Percentiles rank a stretch among this genome's conserved stretches.
These are phyloP conservation scores for Papilio polytes DNA, from an alignment of 1,140 invertebrate genomes.

Conservation along the genomic window DNA sequence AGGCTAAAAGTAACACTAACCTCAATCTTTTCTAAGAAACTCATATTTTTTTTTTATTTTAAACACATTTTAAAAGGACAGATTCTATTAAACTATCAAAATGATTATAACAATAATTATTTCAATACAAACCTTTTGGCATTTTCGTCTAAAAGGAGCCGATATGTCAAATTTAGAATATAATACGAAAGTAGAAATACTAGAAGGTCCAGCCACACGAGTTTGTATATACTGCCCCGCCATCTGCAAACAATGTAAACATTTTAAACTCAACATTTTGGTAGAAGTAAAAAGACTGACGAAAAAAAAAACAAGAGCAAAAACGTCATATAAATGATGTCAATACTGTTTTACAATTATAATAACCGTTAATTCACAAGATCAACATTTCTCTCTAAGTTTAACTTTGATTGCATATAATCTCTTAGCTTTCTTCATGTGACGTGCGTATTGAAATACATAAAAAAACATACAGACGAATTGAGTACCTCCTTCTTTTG, in stretches of 20 bases:
- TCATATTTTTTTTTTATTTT: not conserved
- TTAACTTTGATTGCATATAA: not conserved
- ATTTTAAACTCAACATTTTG: not conserved
- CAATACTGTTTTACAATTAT: not conserved
- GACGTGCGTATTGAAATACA: too few species aligned
- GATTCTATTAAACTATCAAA: not conserved
- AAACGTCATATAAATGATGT: too few species aligned
- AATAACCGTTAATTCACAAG: not conserved
- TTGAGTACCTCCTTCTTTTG: too few species aligned
- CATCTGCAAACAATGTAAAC: constrained; percentile 89
- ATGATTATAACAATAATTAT: not conserved
- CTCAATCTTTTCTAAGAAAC: too few species aligned
- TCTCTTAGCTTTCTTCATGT: not conserved
- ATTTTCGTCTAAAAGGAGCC: constrained; percentile 88
- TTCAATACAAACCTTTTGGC: constrained; percentile 90
- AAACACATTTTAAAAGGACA: not conserved
- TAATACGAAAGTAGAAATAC: constrained; percentile 93
- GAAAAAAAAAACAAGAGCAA: too few species aligned
- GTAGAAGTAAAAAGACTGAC: not conserved
- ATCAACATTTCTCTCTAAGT: not conserved
- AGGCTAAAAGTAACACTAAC: too few species aligned
- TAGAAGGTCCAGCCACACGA: constrained; percentile 96
- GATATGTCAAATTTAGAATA: constrained; percentile 92
- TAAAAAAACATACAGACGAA: too few species aligned
- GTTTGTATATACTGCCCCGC: constrained; percentile 98